Base-by-base conservation (phyloP, 2,113 vertebrate genomes). In the Camarhynchus parvulus region DNA sequence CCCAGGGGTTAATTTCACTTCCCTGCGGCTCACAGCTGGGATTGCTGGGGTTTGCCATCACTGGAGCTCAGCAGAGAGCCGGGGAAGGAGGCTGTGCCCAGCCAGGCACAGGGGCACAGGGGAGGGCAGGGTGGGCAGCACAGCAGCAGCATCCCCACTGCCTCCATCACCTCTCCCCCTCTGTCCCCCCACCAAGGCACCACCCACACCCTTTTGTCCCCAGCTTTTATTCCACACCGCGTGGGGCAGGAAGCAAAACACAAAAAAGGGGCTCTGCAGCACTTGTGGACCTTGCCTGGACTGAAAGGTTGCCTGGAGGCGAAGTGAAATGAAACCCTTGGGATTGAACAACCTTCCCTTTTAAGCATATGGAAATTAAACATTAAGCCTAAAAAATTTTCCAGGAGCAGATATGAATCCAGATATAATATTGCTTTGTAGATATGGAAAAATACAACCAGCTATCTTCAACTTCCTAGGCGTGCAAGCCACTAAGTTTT, bases 281-380 rank as follows among this genome's bases (percentile, higher is more conserved):
- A 42, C 77, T 55, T 90, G 49, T 2, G 53, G 93, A 59, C 85
- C 87, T 63, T 64, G 9, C 58, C 79, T 74, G 56, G 52, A 15
- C 84, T 78, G 73, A 30, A 77, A 78, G 72, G 25, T 64, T 90
- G 85, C 86, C 87, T 55, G 63, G 68, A 94, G 82, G 88, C n/a
- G 0, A 75, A 87, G 69, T 1, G 1, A 83, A 92, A 93, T 75
- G 41, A 89, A 94, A 73, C 78, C 59, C 79, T 88, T 20, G 35
- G 78, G 84, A 92, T 24, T 76, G 76, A 72, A 68, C 64, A 86
- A 92, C 58, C 84, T 74, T 83, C 79, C 52, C 68, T 89, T 95
- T 84, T 61, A 90, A 96, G 83, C 80, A 28, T 94, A 94, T 87
- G 68, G 90, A 96, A 92, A 94, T 96, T 92, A 93, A 94, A 96